Evolutionary conservation across 2,113 vertebrate species (phyloP).

Genomic region (Calypte anna): DNA sequence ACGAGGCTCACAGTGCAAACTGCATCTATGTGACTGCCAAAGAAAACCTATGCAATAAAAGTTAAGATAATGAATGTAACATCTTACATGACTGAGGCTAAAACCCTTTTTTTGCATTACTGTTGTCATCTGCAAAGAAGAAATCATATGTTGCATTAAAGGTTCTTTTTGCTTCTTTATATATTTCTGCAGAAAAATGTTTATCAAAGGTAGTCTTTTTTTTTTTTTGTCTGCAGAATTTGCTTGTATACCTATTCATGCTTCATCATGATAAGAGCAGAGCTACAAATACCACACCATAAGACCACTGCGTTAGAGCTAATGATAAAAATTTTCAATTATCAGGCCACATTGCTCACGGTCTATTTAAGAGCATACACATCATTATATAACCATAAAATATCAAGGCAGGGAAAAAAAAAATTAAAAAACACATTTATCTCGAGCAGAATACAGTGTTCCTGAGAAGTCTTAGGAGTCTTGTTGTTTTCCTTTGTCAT

Average conservation of each 20-base stretch:
- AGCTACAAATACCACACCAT: background rate
- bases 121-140: background rate
- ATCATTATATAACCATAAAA: background rate
- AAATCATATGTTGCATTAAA: background rate
- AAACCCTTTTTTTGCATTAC: background rate
- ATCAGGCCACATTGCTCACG: background rate
- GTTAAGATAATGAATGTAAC: background rate
- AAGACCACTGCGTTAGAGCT: background rate
- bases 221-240: background rate
- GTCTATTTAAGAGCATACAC: background rate
- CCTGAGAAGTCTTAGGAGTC: background rate
- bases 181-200: background rate
- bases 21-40: background rate
- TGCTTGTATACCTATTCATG: background rate
- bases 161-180: background rate
- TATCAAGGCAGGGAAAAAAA: background rate
- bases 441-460: background rate
- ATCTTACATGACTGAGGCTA: background rate
- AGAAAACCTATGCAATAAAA: background rate
- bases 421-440: background rate
- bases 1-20: background rate
- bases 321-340: background rate
- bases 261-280: background rate
- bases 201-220: background rate
- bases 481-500: fast-evolving